phyloP scores from a whole-genome alignment of 1,140 invertebrate species.

The Chymomyza costata region DNA sequence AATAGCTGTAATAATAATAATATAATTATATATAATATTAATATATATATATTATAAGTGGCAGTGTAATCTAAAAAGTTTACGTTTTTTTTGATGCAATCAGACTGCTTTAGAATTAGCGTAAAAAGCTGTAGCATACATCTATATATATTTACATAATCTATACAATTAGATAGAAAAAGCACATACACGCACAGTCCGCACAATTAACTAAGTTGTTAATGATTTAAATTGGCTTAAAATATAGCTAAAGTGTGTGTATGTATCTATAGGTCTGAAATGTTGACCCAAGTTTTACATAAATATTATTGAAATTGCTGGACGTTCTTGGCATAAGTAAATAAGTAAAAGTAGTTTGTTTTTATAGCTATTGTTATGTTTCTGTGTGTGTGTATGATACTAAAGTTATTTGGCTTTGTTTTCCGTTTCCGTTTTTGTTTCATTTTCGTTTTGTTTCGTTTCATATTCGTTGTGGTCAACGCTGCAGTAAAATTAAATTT shows the following conservation, averaged over 20 bases:
- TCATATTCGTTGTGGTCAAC: too few species aligned
- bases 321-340: constrained; percentile 71
- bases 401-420: constrained; percentile 67
- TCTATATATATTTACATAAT: constrained; percentile 48
- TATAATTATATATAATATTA: constrained; percentile 3
- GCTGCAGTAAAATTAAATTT: constrained; percentile 63
- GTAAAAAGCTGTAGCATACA: too few species aligned
- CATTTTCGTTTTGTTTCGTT: too few species aligned
- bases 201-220: constrained; percentile 49
- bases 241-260: constrained; percentile 43
- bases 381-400: constrained; percentile 37
- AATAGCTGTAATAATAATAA: too few species aligned
- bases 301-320: constrained; percentile 70
- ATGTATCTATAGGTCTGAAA: constrained; percentile 16
- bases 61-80: neutral
- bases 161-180: constrained; percentile 7
- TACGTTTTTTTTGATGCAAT: too few species aligned
- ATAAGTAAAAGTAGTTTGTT: constrained; percentile 57
- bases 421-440: constrained; percentile 16
- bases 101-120: too few species aligned
- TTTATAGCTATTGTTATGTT: constrained; percentile 35
- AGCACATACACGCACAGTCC: constrained; percentile 8
- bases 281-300: constrained; percentile 38
- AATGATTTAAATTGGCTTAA: constrained; percentile 62
- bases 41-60: neutral